phyloP scores from a whole-genome alignment of 2,113 vertebrate species.

The Sylvia atricapilla region DNA sequence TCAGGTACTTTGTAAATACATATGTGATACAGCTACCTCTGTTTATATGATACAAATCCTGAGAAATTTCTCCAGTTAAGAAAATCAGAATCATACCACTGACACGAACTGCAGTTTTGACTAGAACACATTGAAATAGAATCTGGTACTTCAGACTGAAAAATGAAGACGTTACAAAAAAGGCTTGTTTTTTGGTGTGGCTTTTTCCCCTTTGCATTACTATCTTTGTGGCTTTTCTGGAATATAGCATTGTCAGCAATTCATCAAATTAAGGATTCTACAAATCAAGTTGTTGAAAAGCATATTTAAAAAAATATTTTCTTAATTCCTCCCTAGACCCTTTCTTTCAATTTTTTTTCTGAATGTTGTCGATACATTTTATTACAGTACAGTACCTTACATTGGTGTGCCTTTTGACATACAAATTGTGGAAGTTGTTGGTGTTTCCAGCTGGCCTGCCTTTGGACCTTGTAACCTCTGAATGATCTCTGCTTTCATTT shows the following conservation, averaged over 20 bases:
- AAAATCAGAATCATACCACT: not conserved
- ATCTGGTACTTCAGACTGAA: not conserved
- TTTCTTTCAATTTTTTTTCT: not conserved
- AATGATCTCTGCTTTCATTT: slow-evolving; percentile 99
- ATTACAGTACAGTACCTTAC: slow-evolving; percentile 79
- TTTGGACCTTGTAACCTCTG: slow-evolving; percentile 94
- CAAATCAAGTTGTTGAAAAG: not conserved
- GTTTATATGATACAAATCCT: not conserved
- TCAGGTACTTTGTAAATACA: not conserved
- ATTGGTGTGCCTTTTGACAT: slow-evolving; percentile 95
- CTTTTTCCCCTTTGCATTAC: not conserved
- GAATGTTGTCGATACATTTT: not conserved
- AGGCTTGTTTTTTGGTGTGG: not conserved
- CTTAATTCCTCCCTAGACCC: not conserved
- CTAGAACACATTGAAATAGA: not conserved
- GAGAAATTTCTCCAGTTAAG: not conserved
- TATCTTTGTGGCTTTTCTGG: not conserved
- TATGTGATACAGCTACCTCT: not conserved
- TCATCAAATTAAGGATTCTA: not conserved
- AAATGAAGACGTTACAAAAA: not conserved
- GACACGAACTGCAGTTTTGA: not conserved
- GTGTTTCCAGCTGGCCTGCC: slow-evolving; percentile 95
- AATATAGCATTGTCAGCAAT: not conserved
- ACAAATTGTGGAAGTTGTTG: slow-evolving; percentile 98
- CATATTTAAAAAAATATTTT: not conserved